Percentiles rank a stretch among this genome's conserved stretches.
Evolutionary conservation across 2,888 invertebrate genomes (phyloP).

Genomic region (Chaetogeoica ovagalla): DNA sequence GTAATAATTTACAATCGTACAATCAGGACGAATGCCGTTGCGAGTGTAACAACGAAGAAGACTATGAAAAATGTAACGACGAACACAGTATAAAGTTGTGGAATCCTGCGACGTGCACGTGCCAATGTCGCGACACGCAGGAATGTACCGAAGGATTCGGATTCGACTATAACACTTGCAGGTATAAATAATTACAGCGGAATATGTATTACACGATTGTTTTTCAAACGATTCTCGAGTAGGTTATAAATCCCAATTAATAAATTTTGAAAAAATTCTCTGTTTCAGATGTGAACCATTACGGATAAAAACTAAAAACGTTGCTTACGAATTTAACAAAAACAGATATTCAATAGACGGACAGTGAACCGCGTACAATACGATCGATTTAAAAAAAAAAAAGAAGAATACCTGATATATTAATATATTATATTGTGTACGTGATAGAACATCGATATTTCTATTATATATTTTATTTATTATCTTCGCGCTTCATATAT

Average conservation of each 20-base stretch:
- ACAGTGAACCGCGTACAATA: background rate
- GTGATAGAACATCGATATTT: background rate
- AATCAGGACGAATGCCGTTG: slow-evolving; percentile 66
- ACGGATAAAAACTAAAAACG: slow-evolving; percentile 1
- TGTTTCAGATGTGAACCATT: slow-evolving; percentile 27
- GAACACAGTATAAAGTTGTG: slow-evolving; percentile 65
- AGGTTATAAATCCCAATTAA: background rate
- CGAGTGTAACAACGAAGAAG: slow-evolving; percentile 66
- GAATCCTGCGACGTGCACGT: slow-evolving; percentile 67
- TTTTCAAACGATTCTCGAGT: background rate
- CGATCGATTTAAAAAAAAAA: background rate
- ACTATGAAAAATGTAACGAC: slow-evolving; percentile 64
- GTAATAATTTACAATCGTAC: slow-evolving; percentile 66
- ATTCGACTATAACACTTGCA: slow-evolving; percentile 66
- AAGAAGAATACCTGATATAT: background rate
- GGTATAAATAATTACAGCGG: slow-evolving; percentile 58
- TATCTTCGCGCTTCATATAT: background rate
- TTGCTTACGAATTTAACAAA: slow-evolving; percentile 5
- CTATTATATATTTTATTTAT: slow-evolving; percentile 3
- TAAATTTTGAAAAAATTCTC: background rate
- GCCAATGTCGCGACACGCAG: slow-evolving; percentile 64
- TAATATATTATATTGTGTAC: slow-evolving; percentile 1
- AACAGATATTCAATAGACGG: slow-evolving; percentile 15
- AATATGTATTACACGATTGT: background rate
- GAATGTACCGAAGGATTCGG: slow-evolving; percentile 67